Evolutionary conservation across 1,140 invertebrate species (phyloP).

Genomic region (Pantala flavescens): DNA sequence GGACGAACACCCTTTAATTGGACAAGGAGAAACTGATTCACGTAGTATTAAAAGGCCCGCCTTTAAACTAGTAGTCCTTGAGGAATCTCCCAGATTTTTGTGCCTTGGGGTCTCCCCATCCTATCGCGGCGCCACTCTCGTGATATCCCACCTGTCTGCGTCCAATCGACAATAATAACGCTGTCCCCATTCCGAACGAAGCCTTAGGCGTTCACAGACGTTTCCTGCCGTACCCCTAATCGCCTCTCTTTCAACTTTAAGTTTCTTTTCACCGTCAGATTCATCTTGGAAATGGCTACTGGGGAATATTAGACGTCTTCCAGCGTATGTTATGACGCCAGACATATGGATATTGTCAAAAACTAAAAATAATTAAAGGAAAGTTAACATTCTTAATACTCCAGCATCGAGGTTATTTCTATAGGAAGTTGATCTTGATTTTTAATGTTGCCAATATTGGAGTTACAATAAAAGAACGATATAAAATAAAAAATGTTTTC

Average conservation of each 20-base stretch:
- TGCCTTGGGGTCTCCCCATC: neutral
- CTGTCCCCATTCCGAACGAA: neutral
- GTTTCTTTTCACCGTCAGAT: too few relatives aligned
- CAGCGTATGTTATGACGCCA: too few relatives aligned
- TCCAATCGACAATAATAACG: constrained; percentile 7
- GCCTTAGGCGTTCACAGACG: neutral
- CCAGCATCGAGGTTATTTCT: too few relatives aligned
- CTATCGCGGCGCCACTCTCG: neutral
- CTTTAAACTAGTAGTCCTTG: neutral
- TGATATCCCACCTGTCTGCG: neutral
- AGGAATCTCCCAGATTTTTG: neutral
- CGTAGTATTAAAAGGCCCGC: neutral
- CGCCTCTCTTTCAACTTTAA: neutral
- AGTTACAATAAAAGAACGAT: too few relatives aligned
- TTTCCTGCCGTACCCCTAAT: neutral
- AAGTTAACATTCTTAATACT: too few relatives aligned
- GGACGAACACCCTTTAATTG: neutral
- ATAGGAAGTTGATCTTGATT: too few relatives aligned
- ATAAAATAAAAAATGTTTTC: too few relatives aligned
- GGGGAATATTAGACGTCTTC: too few relatives aligned
- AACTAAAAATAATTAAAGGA: too few relatives aligned
- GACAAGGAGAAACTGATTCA: constrained; percentile 9
- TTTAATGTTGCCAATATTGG: too few relatives aligned
- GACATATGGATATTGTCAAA: too few relatives aligned
- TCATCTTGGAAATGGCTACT: too few relatives aligned